Evolutionary conservation across 2,113 vertebrate species (phyloP), one percentile per base, ranked within the genome.

Genomic region (Emydura subglobosa): DNA sequence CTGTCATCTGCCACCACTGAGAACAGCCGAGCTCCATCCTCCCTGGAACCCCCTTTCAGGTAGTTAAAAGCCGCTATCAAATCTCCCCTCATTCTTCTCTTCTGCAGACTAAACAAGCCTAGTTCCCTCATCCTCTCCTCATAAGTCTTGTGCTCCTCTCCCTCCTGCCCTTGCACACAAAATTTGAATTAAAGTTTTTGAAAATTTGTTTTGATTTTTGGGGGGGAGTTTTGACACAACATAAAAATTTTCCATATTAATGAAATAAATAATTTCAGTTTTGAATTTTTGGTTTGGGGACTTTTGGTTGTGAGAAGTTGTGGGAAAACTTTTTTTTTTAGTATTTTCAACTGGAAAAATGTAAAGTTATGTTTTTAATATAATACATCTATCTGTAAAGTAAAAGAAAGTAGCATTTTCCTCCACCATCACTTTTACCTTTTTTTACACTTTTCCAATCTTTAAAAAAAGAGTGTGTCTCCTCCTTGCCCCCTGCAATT

Each of bases 171-270:
- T 22, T 14, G 21, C 19, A 10, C 65, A 21, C 31, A 68, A 68
- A n/a, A n/a, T n/a, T 7, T 34, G 13, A 65, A 31, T n/a, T 5
- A 5, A 3, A 10, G 39, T 21, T 72, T 72, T 72, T 72, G 34
- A 39, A 72, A 39, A 39, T n/a, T 9, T 72, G 21, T 59, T 13
- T 34, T 50, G 44, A 12, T 61, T 47, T 91, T 86, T 91, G 87
- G 3, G 22, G 89, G 54, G 5, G 4, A 88, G 74, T 88, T 93
- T 82, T 31, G 54, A 88, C 94, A 90, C 0, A 50, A 94, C 90
- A 51, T 44, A 0, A n/a, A 1, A 11, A 4, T n/a, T 88, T 74
- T 83, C 83, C 44, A 39, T 34, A 2, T 25, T 10, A 90, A 87
- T 82, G 22, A 50, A 16, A 5, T 34, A 2, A 42, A 82, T 86